Conservation (phyloP, 2,888 invertebrate species). For the Melanargia galathea region DNA sequence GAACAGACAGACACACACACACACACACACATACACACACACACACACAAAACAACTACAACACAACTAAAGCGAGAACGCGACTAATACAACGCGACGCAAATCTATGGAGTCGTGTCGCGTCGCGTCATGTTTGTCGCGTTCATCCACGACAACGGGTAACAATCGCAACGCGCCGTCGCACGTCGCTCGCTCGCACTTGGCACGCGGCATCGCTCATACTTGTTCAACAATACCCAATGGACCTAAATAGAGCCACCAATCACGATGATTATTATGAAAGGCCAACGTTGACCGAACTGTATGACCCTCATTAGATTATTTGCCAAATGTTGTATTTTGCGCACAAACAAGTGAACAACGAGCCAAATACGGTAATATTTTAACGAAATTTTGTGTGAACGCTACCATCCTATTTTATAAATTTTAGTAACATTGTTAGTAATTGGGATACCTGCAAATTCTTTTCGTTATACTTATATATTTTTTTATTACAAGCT, state of each 20-base stretch:
- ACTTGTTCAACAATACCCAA: not conserved
- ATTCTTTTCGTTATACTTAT: not conserved
- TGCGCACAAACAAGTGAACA: constrained; percentile 51
- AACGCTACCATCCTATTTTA: constrained; percentile 2
- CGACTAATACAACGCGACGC: no score
- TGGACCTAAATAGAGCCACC: not conserved
- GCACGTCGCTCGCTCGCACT: no score
- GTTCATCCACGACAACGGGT: no score
- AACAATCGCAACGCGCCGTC: no score
- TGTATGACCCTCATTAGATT: constrained; percentile 53
- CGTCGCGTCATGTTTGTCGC: no score
- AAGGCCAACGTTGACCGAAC: constrained; percentile 39
- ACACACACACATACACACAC: no score
- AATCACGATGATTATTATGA: constrained; percentile 9
- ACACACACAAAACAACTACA: no score
- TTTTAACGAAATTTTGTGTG: constrained; percentile 32
- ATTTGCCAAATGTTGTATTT: constrained; percentile 57
- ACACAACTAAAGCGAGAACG: no score
- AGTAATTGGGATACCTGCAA: not conserved
- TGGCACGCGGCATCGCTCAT: no score
- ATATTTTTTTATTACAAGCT: no score
- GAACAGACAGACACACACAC: no score
- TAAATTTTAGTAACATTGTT: not conserved
- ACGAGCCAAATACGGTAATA: constrained; percentile 54
- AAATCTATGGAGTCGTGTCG: no score